Evolutionary conservation across 2,888 invertebrate species (phyloP), one percentile per base, ranked within the genome.

Genomic region (Heliothis peltigera): DNA sequence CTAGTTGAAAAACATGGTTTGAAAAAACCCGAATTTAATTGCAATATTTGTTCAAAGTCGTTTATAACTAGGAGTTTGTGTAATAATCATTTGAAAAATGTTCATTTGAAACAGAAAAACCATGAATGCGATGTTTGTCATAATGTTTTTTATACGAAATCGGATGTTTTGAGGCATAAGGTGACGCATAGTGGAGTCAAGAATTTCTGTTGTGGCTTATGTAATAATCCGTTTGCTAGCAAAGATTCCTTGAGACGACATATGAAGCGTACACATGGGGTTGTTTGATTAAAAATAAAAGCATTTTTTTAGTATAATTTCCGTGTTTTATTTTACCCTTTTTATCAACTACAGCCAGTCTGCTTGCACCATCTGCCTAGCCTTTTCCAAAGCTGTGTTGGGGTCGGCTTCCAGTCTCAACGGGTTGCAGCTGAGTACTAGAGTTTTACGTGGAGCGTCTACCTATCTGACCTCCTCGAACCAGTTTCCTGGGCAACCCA

Each of bases 181-280:
- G 89, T 92, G 0, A 92, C 91, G 0, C 94, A 94, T 53, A 91
- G 91, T 0, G 91, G 92, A 0, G 92, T 90, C 25, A 92, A 92
- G 18, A 91, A 89, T 0, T 92, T 84, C 46, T 70, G 81, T 0
- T 94, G 94, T 70, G 25, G 56, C 0, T 7, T 89, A 0, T 94
- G 94, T 52, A 89, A 80, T 51, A 89, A 84, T 61, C 70, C 77
- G 0, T 95, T 93, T 68, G 90, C 93, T 0, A 89, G 91, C 0
- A 92, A 88, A 64, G 93, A 93, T 42, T 92, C 94, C 0, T 74
- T 95, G 39, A 78, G 91, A 1, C 80, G 93, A 0, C 94, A 95
- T 74, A 81, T 88, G 75, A 91, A 90, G 52, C 84, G 92, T 22
- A 87, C 87, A 0, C 93, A 93, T 74, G 82, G 76, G 4, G 76